A percentile compares a stretch with the other conserved stretches of the same genome.
Conservation (phyloP, 2,797 vertebrate genomes). For the Pseudochromis fuscus region DNA sequence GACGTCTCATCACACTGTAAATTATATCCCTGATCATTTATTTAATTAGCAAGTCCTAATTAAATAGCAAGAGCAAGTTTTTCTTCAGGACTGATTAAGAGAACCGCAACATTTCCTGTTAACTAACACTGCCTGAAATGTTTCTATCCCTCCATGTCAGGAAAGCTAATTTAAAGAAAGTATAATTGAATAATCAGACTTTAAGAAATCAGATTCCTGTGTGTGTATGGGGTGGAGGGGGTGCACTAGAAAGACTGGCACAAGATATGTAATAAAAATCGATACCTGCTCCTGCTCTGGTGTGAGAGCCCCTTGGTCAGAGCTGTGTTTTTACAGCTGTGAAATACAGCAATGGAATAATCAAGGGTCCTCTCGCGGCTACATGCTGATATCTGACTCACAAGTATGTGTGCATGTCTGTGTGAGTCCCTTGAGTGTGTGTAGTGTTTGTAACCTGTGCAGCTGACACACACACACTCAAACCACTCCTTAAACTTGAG, state of each 20-base stretch:
- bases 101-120: background rate
- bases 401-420: slow-evolving; percentile 30
- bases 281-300: slow-evolving; percentile 4
- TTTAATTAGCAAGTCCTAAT: background rate
- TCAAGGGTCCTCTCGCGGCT: slow-evolving; percentile 20
- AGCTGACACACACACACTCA: slow-evolving; percentile 36
- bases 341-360: slow-evolving; percentile 18
- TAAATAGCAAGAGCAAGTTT: too few species aligned
- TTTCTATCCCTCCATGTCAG: background rate
- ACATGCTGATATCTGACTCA: slow-evolving; percentile 20
- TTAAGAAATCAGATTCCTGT: too few species aligned
- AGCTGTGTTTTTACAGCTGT: slow-evolving; percentile 15
- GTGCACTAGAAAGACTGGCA: too few species aligned
- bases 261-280: too few species aligned
- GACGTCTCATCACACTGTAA: too few species aligned
- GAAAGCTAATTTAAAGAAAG: background rate
- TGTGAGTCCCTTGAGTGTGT: slow-evolving; percentile 36
- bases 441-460: slow-evolving; percentile 56
- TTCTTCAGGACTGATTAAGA: too few species aligned
- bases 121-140: too few species aligned
- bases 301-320: slow-evolving; percentile 3
- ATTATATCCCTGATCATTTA: background rate
- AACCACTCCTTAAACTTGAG: slow-evolving; percentile 72
- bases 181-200: too few species aligned
- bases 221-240: too few species aligned